Evolutionary conservation across 2,797 vertebrate species (phyloP).

Genomic region (Siniperca obscura): DNA sequence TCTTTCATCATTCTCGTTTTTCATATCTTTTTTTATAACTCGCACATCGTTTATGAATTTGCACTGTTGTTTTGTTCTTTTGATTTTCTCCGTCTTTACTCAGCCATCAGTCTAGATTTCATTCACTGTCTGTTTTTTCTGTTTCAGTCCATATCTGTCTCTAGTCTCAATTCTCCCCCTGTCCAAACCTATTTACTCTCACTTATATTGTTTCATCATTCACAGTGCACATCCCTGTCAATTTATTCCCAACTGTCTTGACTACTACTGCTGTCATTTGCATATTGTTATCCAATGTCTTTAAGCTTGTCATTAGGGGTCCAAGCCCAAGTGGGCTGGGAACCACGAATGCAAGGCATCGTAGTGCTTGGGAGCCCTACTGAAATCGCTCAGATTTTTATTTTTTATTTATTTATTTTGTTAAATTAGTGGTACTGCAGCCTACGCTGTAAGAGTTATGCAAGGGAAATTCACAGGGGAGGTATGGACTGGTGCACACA

Average conservation of each 20-base stretch:
- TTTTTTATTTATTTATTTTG: too few relatives aligned
- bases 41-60: constrained; percentile 46
- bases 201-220: constrained; percentile 31
- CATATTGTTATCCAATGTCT: constrained; percentile 11
- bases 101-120: constrained; percentile 34
- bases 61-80: constrained; percentile 35
- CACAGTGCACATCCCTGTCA: constrained; percentile 18
- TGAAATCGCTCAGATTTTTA: too few relatives aligned
- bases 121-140: constrained; percentile 27
- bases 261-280: constrained; percentile 12
- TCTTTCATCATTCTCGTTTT: constrained; percentile 48
- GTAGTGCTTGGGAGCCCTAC: too few relatives aligned
- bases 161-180: constrained; percentile 31
- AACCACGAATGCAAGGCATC: too few relatives aligned
- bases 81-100: constrained; percentile 40
- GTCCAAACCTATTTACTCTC: constrained; percentile 45
- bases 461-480: too few relatives aligned
- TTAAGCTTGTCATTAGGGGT: neutral
- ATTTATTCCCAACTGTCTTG: constrained; percentile 29
- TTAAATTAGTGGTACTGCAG: too few relatives aligned
- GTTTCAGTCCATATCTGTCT: constrained; percentile 34
- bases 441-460: too few relatives aligned
- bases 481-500: too few relatives aligned
- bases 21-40: neutral
- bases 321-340: too few relatives aligned